Conservation (phyloP, 37 sponge, comb jelly and placozoan genomes). For the Theonella swinhoei region DNA sequence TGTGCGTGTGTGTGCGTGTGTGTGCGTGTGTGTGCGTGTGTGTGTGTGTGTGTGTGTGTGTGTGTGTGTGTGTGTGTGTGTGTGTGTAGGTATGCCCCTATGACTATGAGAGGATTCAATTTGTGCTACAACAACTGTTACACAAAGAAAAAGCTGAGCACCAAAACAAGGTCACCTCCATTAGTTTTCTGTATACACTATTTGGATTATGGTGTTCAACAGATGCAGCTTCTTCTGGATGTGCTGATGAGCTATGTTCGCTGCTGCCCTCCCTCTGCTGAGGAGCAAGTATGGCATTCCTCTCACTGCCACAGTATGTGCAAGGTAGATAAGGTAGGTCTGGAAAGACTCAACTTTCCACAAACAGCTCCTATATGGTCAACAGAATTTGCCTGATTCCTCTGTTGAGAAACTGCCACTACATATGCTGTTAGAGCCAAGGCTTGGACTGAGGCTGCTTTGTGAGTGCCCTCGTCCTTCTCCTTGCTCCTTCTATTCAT, state of each 20-base stretch:
- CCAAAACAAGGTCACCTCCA: background rate
- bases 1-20: background rate
- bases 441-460: background rate
- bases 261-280: background rate
- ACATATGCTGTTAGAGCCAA: background rate
- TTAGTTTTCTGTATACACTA: background rate
- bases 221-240: background rate
- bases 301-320: background rate
- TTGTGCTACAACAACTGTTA: conserved; percentile 34
- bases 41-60: background rate
- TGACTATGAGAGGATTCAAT: conserved; percentile 52
- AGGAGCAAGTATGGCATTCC: background rate
- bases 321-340: background rate
- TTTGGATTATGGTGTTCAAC: too few species aligned
- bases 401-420: background rate
- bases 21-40: background rate
- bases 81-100: conserved; percentile 41
- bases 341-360: too few species aligned
- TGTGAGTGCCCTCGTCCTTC: background rate
- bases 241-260: background rate
- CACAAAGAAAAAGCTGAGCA: background rate
- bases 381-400: background rate
- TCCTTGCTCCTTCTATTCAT: background rate
- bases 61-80: conserved; percentile 6
- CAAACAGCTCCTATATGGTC: background rate